Base-by-base conservation (phyloP, 2,888 invertebrate species). In the Lordiphosa fenestrarum region DNA sequence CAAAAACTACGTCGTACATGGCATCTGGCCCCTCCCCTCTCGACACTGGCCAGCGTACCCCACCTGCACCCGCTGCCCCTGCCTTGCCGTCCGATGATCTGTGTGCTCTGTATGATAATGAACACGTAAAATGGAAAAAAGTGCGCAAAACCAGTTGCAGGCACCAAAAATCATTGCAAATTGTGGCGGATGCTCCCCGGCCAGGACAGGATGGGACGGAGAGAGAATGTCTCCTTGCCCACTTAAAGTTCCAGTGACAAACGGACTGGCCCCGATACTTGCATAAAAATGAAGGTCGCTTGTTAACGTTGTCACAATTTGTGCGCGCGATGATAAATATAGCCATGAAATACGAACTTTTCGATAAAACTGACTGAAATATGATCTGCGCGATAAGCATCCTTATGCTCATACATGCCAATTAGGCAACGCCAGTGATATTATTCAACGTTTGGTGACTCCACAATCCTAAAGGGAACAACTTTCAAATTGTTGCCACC, bases 151-250 rank as follows among this genome's bases (percentile, higher is more conserved):
- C 80, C 78, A 76, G 78, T 83, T 63, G 67, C 40, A 48, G 54
- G 58, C 62, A 59, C 83, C 78, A 80, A 80, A 83, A 80, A 72
- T 51, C 67, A 66, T 78, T 78, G 78, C 83, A 78, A 78, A 78
- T 78, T 76, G 72, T 63, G 76, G 74, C 80, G 80, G 73, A 80
- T 83, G 69, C 76, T 49, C 42, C 51, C 6, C 9, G 21, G 6
- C 25, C 23, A 39, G 19, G 15, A 15, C 38, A 23, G 33, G 13
- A 47, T 13, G 49, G 23, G 48, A 23, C 38, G 23, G 48, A 10
- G 25, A 49, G 37, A 25, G 9, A 39, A 38, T 44, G 44, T 33
- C 44, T 33, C 44, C 33, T 9, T 30, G 30, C 30, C 44, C 44
- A 44, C 44, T 62, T 69, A 56, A 59, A 60, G 68, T 68, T 67